Conservation (phyloP, 2,113 vertebrate species). For the Chrysemys picta region DNA sequence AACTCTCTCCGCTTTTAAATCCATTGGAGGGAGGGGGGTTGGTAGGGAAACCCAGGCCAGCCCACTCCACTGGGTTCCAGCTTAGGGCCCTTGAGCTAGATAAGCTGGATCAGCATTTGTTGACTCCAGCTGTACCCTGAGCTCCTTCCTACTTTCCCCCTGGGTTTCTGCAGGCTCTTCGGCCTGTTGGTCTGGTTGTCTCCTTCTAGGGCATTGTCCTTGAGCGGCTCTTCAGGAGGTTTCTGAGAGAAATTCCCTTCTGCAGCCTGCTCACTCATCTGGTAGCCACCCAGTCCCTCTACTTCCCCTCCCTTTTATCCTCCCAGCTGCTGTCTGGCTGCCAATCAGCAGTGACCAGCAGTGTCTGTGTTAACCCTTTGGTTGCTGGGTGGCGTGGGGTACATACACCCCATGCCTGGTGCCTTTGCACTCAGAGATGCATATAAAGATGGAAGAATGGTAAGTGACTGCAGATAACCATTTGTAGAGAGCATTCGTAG, state of each 20-base stretch:
- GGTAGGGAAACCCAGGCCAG: neutral
- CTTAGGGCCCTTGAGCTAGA: neutral
- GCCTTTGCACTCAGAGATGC: accelerated
- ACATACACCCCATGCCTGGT: neutral
- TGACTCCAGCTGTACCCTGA: neutral
- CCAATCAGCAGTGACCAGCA: neutral
- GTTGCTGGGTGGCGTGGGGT: neutral
- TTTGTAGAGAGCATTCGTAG: neutral
- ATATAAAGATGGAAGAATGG: neutral
- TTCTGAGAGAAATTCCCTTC: neutral
- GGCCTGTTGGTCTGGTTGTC: neutral
- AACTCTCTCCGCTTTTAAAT: neutral
- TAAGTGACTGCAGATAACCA: neutral
- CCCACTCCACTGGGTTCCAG: neutral
- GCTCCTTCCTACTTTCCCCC: neutral
- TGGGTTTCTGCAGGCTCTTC: neutral
- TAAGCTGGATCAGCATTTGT: neutral
- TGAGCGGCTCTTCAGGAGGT: neutral
- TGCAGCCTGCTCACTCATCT: neutral
- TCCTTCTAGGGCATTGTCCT: neutral
- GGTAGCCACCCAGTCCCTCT: neutral
- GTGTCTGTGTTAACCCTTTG: neutral
- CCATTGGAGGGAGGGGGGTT: neutral
- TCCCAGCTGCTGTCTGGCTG: neutral
- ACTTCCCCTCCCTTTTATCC: neutral